Conservation (phyloP, 2,113 vertebrate genomes). For the Callipepla californica region DNA sequence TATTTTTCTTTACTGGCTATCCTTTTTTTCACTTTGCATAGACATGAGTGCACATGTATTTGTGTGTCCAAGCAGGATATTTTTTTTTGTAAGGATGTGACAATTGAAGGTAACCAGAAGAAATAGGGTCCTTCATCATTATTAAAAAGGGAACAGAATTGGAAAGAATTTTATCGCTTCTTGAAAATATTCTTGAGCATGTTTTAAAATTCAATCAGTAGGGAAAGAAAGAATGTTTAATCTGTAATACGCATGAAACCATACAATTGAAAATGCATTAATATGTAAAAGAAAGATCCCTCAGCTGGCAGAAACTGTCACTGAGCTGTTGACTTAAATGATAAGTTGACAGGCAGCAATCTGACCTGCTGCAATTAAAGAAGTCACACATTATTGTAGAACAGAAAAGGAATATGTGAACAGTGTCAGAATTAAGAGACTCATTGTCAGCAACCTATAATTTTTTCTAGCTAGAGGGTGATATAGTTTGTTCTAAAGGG, state of each 20-base stretch:
- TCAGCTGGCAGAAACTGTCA: background rate
- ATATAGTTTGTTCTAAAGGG: background rate
- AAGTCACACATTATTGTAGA: background rate
- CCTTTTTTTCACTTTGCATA: background rate
- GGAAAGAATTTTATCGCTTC: background rate
- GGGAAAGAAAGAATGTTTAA: background rate
- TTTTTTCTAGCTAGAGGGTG: background rate
- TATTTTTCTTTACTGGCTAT: background rate
- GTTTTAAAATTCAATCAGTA: background rate
- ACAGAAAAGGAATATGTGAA: background rate
- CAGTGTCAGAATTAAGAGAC: background rate
- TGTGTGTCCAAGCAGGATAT: background rate
- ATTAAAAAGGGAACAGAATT: background rate
- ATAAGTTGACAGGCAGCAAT: background rate
- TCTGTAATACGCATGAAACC: background rate
- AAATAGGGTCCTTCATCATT: background rate
- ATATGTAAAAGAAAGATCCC: background rate
- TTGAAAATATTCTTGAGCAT: background rate
- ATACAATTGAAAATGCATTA: background rate
- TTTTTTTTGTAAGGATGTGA: background rate
- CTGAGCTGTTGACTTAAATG: background rate
- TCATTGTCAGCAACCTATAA: background rate
- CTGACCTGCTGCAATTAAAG: background rate
- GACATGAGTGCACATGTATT: background rate
- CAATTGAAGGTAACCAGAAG: background rate